Conservation (phyloP, 2,797 vertebrate genomes). For the Sebastes oblongus region DNA sequence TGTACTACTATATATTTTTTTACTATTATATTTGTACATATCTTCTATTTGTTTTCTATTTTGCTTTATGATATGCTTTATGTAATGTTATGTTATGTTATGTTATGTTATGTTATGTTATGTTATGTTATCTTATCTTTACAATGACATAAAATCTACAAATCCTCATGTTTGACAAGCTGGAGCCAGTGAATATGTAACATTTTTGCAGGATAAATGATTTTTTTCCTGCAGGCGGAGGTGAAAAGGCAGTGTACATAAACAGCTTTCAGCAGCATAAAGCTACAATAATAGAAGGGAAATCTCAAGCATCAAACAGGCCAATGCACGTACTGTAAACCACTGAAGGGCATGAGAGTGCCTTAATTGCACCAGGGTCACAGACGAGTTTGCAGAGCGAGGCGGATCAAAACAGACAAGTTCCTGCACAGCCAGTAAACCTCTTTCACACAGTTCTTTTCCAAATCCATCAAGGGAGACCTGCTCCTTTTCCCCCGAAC, state of each 20-base stretch:
- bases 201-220: not conserved
- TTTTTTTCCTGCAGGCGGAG: not conserved
- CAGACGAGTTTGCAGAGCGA: slow-evolving; percentile 9
- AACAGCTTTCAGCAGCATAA: slow-evolving; percentile 30
- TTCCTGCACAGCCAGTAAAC: slow-evolving; percentile 36
- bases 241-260: not conserved
- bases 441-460: slow-evolving; percentile 27
- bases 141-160: not conserved
- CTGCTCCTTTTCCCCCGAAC: not conserved
- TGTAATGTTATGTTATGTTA: too few species aligned
- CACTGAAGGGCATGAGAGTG: slow-evolving; percentile 42
- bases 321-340: slow-evolving; percentile 23
- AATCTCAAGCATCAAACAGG: slow-evolving; percentile 35
- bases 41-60: too few species aligned
- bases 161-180: not conserved
- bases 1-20: too few species aligned
- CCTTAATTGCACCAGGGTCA: slow-evolving; percentile 31
- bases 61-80: too few species aligned
- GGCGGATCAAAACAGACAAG: slow-evolving; percentile 49
- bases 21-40: too few species aligned
- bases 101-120: too few species aligned
- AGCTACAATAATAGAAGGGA: slow-evolving; percentile 21
- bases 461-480: slow-evolving; percentile 22
- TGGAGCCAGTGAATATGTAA: not conserved
- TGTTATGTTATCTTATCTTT: not conserved